A percentile compares a stretch with the other conserved stretches of the same genome.
These are phyloP conservation scores for Scaptomyza pallida DNA, from an alignment of 1,140 invertebrate genomes.

Conservation along the genomic window DNA sequence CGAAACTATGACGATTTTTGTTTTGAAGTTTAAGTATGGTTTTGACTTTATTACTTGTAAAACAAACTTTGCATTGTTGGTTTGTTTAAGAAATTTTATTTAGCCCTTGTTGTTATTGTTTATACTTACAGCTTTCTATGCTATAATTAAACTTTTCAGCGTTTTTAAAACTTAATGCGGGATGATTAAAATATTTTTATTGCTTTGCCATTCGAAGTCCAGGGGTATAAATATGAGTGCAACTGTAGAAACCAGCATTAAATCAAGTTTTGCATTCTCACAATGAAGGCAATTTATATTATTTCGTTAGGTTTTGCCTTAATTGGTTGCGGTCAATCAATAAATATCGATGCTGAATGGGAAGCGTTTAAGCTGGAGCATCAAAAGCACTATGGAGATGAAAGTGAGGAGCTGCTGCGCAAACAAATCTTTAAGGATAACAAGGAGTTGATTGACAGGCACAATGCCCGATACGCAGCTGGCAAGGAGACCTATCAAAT, in stretches of 20 bases:
- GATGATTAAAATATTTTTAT: not conserved
- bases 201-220: not conserved
- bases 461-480: constrained; percentile 89
- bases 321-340: not conserved
- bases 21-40: too few species aligned
- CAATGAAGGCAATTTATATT: constrained; percentile 2
- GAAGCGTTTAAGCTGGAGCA: constrained; percentile 85
- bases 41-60: too few species aligned
- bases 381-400: constrained; percentile 87
- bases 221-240: constrained; percentile 7
- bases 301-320: not conserved
- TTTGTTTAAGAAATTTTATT: too few species aligned
- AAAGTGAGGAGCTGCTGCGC: constrained; percentile 90
- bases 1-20: too few species aligned
- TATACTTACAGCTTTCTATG: not conserved
- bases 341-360: constrained; percentile 5
- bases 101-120: too few species aligned
- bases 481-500: constrained; percentile 88
- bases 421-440: constrained; percentile 94
- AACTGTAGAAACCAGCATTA: not conserved
- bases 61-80: too few species aligned
- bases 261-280: not conserved
- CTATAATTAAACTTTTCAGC: not conserved
- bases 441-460: constrained; percentile 90
- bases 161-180: not conserved